Evolutionary conservation across 30 jellyfish, hydroid and myxozoan genomes (phyloP).

Genomic region (Catostylus mosaicus): DNA sequence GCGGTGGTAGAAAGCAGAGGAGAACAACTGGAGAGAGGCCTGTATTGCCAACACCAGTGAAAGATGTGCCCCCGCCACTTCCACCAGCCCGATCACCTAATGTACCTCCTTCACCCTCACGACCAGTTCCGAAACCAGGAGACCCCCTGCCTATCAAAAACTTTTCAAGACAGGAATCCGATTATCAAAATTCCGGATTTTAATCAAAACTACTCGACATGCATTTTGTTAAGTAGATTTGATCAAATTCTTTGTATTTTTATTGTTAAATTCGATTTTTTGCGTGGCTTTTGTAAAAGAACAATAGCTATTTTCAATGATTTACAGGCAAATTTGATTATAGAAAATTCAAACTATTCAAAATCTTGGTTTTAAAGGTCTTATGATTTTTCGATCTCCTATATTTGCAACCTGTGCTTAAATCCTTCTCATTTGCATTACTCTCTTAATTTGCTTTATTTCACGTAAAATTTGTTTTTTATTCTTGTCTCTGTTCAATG

Average conservation of each 20-base stretch:
- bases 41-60: slow-evolving; percentile 4
- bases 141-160: slow-evolving; percentile 7
- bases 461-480: too few species aligned
- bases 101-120: background rate
- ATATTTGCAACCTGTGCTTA: too few species aligned
- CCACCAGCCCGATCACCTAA: slow-evolving; percentile 44
- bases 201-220: background rate
- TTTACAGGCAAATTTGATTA: too few species aligned
- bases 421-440: too few species aligned
- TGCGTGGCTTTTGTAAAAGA: too few species aligned
- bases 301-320: too few species aligned
- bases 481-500: too few species aligned
- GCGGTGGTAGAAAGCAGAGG: slow-evolving; percentile 48
- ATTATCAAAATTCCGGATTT: slow-evolving; percentile 22
- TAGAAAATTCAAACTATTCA: too few species aligned
- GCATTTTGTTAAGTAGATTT: background rate
- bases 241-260: background rate
- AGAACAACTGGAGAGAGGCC: slow-evolving; percentile 52
- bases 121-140: slow-evolving; percentile 26
- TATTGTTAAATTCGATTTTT: background rate
- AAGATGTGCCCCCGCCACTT: slow-evolving; percentile 55
- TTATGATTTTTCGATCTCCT: too few species aligned
- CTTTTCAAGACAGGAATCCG: slow-evolving; percentile 28
- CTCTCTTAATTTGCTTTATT: too few species aligned
- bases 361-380: too few species aligned